These are phyloP conservation scores for Harpalus rufipes DNA, from an alignment of 2,888 invertebrate species.

Conservation along the genomic window DNA sequence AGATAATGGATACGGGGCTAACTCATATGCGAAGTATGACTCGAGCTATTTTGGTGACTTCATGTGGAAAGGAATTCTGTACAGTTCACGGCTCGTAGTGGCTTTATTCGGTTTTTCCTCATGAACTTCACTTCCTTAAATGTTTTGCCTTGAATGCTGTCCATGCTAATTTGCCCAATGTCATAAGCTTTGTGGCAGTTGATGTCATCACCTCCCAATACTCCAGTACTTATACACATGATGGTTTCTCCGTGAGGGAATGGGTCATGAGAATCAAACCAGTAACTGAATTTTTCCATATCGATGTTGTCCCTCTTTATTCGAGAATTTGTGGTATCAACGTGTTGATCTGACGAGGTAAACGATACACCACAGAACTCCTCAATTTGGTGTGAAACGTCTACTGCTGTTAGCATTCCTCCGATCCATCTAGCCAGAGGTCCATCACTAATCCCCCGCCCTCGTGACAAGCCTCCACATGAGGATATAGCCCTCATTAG, in stretches of 20 bases:
- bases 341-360: slow-evolving; percentile 68
- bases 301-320: slow-evolving; percentile 70
- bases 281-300: slow-evolving; percentile 59
- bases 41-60: too few relatives aligned
- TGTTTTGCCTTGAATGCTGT: too few relatives aligned
- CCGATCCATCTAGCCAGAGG: not conserved
- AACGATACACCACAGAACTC: not conserved
- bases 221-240: slow-evolving; percentile 67
- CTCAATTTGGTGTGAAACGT: too few relatives aligned
- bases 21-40: slow-evolving; percentile 66
- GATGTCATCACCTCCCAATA: slow-evolving; percentile 67
- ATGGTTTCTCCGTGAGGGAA: slow-evolving; percentile 66
- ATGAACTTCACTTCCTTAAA: too few relatives aligned
- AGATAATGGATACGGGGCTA: slow-evolving; percentile 56
- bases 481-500: not conserved
- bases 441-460: not conserved
- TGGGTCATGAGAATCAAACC: slow-evolving; percentile 68
- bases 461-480: not conserved
- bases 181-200: slow-evolving; percentile 69
- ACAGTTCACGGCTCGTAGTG: too few relatives aligned
- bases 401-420: too few relatives aligned
- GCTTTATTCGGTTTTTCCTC: too few relatives aligned
- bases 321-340: slow-evolving; percentile 67
- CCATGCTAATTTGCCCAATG: slow-evolving; percentile 63
- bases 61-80: too few relatives aligned